Evolutionary conservation across 1,140 invertebrate species (phyloP), one percentile per base, ranked within the genome.

Genomic region (Glomeris maerens): DNA sequence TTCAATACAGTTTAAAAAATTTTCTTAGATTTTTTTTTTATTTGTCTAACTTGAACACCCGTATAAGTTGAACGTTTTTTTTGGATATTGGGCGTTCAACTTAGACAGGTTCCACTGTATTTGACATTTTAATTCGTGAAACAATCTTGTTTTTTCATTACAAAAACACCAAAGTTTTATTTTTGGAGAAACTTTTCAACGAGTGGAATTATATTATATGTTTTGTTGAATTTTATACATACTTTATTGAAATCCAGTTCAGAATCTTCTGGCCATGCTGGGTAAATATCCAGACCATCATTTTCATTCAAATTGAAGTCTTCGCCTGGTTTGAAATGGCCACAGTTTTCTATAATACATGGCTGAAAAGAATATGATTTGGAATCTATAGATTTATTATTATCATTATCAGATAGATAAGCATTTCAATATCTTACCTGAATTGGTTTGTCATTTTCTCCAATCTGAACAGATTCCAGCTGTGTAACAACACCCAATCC

Each of bases 241-340:
- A 57, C 53, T 20, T 59, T 47, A n/a, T 45, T 54, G 39, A 59
- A 56, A 50, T 55, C 49, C 2, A 57, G 14, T 23, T 58, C 60
- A 29, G 53, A 52, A 42, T 90, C 85, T 59, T 78, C 75, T 0
- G 84, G 85, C 67, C 76, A 84, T 3, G 80, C 75, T 1, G 84
- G 78, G 59, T 78, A 75, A 14, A 67, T 59, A 66, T 89, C 85
- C 0, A 80, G 78, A 27, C 74, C 77, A 63, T 88, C 83, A 50
- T 68, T 67, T 62, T 84, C 81, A 50, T 70, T 68, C 1, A 81
- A 65, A 29, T 73, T 75, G 78, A 79, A 86, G 55, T 73, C 65
- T 51, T 75, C 70, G 1, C 70, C 73, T 13, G 65, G 62, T 49
- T 64, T 62, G 3, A 86, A 59, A 66, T 85, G 79, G 0, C 84